These are phyloP conservation scores for Drosophila virilis DNA, from an alignment of 1,140 invertebrate species.

Conservation along the genomic window DNA sequence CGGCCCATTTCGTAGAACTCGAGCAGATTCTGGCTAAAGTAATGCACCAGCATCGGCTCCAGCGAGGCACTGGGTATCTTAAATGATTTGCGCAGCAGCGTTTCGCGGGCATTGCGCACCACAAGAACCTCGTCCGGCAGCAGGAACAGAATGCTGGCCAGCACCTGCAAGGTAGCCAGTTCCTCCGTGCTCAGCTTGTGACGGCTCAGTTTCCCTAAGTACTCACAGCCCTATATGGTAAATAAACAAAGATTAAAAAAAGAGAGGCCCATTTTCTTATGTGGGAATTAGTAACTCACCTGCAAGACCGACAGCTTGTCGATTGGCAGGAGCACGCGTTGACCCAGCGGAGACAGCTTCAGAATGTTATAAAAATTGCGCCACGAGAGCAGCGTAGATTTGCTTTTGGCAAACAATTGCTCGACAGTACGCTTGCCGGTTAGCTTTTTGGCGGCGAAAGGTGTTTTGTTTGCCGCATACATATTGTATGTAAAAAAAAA, in stretches of 20 bases:
- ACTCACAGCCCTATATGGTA: background rate
- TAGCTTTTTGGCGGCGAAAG: background rate
- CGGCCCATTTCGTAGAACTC: constrained; percentile 6
- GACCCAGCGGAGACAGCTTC: background rate
- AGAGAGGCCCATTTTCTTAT: too few species aligned
- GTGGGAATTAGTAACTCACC: background rate
- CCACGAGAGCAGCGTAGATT: constrained; percentile 5
- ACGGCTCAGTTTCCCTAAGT: constrained; percentile 1
- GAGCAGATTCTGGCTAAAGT: constrained; percentile 25
- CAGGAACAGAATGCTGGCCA: constrained; percentile 23
- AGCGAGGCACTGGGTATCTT: constrained; percentile 1
- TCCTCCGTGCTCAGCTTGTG: constrained; percentile 22
- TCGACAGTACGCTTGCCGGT: background rate
- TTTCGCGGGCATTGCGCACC: background rate
- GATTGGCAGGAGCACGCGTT: background rate
- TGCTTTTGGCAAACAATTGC: constrained; percentile 1
- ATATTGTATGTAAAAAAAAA: background rate
- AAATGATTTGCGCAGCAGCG: constrained; percentile 6
- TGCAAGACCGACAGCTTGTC: background rate
- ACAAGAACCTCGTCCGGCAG: background rate
- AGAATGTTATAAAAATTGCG: constrained; percentile 9
- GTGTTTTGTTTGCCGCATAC: background rate
- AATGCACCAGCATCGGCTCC: constrained; percentile 43
- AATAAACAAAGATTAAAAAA: too few species aligned
- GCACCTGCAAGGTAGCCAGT: constrained; percentile 15